Conservation (phyloP, 2,797 vertebrate species). For the Hemitrygon akajei region DNA sequence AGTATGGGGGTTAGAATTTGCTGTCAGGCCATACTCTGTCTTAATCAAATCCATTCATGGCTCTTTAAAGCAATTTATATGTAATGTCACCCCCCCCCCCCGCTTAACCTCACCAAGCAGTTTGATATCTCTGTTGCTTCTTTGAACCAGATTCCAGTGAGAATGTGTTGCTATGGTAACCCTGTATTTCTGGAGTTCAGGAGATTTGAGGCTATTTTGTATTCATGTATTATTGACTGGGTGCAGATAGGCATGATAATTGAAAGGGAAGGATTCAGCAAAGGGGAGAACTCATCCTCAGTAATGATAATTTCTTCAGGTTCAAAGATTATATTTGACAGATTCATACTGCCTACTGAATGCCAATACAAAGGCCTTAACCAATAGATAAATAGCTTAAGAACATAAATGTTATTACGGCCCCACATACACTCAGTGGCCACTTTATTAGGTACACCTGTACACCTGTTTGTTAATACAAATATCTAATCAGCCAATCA, state of each 20-base stretch:
- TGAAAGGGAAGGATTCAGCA: slow-evolving; percentile 25
- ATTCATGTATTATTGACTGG: slow-evolving; percentile 38
- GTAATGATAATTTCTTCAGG: slow-evolving; percentile 9
- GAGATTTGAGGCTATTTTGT: slow-evolving; percentile 29
- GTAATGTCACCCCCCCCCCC: not conserved
- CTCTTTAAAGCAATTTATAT: not conserved
- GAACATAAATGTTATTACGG: not conserved
- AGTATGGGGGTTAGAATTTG: not conserved
- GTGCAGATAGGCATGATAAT: slow-evolving; percentile 30
- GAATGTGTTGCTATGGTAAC: slow-evolving; percentile 37
- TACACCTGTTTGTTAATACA: too few species aligned
- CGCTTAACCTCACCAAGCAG: not conserved
- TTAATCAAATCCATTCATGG: not conserved
- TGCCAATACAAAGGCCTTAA: not conserved
- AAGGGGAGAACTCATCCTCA: slow-evolving; percentile 2
- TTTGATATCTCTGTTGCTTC: slow-evolving; percentile 10
- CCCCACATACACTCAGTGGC: too few species aligned
- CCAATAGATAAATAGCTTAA: not conserved
- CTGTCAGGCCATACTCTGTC: not conserved
- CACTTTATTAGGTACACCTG: too few species aligned
- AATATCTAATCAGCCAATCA: too few species aligned
- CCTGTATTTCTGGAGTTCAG: slow-evolving; percentile 32
- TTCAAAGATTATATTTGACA: slow-evolving; percentile 25
- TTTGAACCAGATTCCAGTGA: not conserved
- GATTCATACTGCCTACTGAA: not conserved